These are phyloP conservation scores for Arbacia lixula DNA, from an alignment of 53 echinoderm and acorn worm species.

Conservation along the genomic window DNA sequence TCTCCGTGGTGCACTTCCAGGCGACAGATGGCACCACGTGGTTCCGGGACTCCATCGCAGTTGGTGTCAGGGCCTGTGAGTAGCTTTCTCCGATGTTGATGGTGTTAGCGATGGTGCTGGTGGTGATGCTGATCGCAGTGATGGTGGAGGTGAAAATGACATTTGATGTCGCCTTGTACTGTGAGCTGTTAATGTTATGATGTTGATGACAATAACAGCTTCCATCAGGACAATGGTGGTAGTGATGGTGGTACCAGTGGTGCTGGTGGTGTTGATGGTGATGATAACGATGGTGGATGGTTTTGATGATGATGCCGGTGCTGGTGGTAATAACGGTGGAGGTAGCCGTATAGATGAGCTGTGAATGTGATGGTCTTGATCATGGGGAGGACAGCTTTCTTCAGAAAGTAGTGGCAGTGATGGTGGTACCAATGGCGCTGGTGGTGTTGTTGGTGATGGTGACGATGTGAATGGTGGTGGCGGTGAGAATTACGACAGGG, in stretches of 20 bases:
- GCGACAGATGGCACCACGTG: slow-evolving; percentile 43
- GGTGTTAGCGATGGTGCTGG: not conserved
- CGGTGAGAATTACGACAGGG: no score
- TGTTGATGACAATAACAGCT: not conserved
- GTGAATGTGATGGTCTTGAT: not conserved
- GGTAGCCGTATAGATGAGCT: not conserved
- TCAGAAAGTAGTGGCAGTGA: not conserved
- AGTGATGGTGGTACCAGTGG: not conserved
- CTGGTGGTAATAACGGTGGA: not conserved
- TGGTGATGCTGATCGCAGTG: not conserved
- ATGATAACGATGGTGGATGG: not conserved
- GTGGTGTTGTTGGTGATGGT: not conserved
- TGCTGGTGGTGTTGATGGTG: not conserved
- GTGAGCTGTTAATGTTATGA: not conserved
- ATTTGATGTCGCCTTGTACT: not conserved
- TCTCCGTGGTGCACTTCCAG: slow-evolving; percentile 61
- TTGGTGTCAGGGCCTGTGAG: slow-evolving; percentile 65
- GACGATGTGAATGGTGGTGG: not conserved
- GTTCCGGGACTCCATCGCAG: slow-evolving; percentile 45
- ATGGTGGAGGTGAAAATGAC: not conserved
- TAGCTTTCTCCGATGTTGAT: not conserved
- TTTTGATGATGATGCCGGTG: not conserved
- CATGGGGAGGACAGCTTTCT: not conserved
- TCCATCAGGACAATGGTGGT: not conserved
- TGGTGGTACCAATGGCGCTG: not conserved